Conservation (phyloP, 2,797 vertebrate species). For the Scleropages formosus region DNA sequence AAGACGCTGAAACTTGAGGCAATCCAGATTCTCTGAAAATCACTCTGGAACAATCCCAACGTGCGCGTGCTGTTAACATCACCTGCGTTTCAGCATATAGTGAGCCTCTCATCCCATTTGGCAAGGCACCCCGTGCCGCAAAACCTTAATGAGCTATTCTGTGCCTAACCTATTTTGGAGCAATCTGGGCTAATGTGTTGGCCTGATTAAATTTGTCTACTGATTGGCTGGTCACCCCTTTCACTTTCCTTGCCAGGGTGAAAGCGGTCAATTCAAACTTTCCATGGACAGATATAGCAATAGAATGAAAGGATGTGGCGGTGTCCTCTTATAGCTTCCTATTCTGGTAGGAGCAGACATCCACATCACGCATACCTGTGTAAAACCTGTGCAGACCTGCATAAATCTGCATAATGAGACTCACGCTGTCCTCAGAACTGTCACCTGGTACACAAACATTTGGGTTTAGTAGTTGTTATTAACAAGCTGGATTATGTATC, state of each 20-base stretch:
- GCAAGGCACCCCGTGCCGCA: conserved; percentile 22
- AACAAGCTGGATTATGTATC: not conserved
- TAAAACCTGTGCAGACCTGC: no score
- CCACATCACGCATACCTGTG: no score
- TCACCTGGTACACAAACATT: no score
- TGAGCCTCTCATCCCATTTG: conserved; percentile 29
- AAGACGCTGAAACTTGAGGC: no score
- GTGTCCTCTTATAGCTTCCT: no score
- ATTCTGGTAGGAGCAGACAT: no score
- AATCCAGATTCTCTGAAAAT: not conserved
- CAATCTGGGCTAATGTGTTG: conserved; percentile 4
- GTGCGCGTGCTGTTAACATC: not conserved
- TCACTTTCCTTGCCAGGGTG: not conserved
- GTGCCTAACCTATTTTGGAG: not conserved
- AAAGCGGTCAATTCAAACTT: not conserved
- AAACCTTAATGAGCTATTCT: not conserved
- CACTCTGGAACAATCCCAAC: not conserved
- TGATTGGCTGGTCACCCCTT: conserved; percentile 23
- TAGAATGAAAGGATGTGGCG: no score
- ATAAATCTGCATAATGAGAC: no score
- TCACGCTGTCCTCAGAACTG: no score
- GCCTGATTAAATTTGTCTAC: conserved; percentile 28
- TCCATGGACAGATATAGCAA: not conserved
- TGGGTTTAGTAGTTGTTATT: no score
- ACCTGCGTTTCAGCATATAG: conserved; percentile 27